phyloP scores from a whole-genome alignment of 2,113 vertebrate genomes.

The Dipodomys merriami region DNA sequence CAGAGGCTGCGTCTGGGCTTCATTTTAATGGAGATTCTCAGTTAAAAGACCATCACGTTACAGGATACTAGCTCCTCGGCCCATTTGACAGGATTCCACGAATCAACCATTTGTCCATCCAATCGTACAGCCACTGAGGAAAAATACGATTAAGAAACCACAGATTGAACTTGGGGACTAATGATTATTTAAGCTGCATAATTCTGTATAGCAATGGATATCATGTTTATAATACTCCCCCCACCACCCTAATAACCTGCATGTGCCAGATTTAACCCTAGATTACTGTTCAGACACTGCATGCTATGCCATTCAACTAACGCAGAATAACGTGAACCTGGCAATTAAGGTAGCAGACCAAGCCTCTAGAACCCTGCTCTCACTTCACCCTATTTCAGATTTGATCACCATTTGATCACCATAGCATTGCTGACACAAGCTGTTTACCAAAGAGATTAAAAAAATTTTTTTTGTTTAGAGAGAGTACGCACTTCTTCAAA shows the following conservation, averaged over 20 bases:
- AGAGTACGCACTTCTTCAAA: conserved; percentile 77
- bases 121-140: conserved; percentile 57
- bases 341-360: conserved; percentile 64
- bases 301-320: conserved; percentile 48
- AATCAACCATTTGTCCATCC: conserved; percentile 79
- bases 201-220: not conserved
- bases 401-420: conserved; percentile 81
- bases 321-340: conserved; percentile 26
- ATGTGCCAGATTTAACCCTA: conserved; percentile 10
- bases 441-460: conserved; percentile 85
- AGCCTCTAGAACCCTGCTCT: conserved; percentile 51
- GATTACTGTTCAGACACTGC: conserved; percentile 48
- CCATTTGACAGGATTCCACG: conserved; percentile 80
- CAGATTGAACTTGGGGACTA: not conserved
- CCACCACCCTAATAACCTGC: not conserved
- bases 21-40: conserved; percentile 80
- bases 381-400: conserved; percentile 78
- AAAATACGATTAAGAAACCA: conserved; percentile 61
- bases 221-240: not conserved
- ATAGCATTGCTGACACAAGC: conserved; percentile 82
- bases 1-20: not conserved
- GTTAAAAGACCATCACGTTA: conserved; percentile 77
- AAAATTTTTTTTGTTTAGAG: conserved; percentile 79
- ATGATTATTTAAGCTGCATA: conserved; percentile 16
- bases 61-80: conserved; percentile 74